Evolutionary conservation across 2,888 invertebrate genomes (phyloP), one percentile per base, ranked within the genome.

Genomic region (Slavum lentiscoides): DNA sequence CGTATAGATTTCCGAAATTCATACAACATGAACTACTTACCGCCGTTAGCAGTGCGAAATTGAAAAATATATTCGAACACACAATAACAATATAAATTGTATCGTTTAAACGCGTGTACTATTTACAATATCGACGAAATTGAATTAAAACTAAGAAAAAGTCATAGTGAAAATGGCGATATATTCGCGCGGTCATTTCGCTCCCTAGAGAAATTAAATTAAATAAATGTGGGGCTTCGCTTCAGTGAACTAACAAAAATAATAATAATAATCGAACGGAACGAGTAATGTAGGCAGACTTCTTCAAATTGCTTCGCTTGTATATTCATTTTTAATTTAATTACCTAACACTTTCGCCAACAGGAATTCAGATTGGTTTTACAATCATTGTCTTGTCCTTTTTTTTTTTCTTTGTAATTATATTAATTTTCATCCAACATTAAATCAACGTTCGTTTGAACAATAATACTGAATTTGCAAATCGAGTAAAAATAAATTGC

Each of bases 151-250:
- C 21, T 19, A 58, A 67, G 58, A 75, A 75, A 66, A 67, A 59
- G 19, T 75, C 55, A 67, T 58, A 43, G 15, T 5, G 19, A 23
- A 66, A 43, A 58, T 55, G n/a, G 17, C 74, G 67, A 39, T 55
- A 58, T n/a, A 67, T 37, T 59, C 39, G 2, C 37, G 21, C 66
- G 55, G 13, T 43, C 68, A 59, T 68, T 76, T 68, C n/a, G n/a
- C 43, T 30, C 75, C 53, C 66, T 13, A 68, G 23, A 68, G 75
- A 68, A 76, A 76, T 59, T 68, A 68, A 76, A 76, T 68, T 76
- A 59, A 30, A 49, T 59, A 76, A 76, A 68, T 30, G 67, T 23
- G 39, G 43, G 75, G 75, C 75, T 76, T 76, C 75, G 8, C 67
- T 68, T 68, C 75, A 30, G 9, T n/a, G 59, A 76, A 68, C 75